A percentile compares a stretch with the other conserved stretches of the same genome.
Conservation (phyloP, 2,113 vertebrate species). For the Percopsis transmontana region DNA sequence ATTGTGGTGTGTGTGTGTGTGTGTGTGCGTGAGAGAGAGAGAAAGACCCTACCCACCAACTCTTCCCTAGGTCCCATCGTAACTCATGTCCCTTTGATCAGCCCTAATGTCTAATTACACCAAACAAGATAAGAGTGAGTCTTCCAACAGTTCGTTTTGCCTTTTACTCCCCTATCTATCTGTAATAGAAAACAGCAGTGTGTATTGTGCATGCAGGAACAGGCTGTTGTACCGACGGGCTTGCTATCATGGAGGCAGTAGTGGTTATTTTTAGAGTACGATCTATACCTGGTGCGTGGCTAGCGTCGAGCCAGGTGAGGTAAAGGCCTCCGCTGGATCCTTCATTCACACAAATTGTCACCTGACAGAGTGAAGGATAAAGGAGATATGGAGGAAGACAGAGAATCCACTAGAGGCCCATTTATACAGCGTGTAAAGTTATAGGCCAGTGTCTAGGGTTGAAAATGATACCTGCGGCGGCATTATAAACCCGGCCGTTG, state of each 20-base stretch:
- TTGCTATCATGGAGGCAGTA: slow-evolving; percentile 22
- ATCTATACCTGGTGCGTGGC: not conserved
- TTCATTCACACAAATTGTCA: slow-evolving; percentile 37
- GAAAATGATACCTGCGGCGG: not conserved
- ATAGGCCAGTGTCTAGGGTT: not conserved
- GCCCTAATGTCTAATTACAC: slow-evolving; percentile 43
- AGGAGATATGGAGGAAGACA: slow-evolving; percentile 11
- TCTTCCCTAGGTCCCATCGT: not conserved
- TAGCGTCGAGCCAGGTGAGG: slow-evolving; percentile 16
- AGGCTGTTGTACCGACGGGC: slow-evolving; percentile 28
- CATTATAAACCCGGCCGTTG: slow-evolving; percentile 9
- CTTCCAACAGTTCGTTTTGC: slow-evolving; percentile 21
- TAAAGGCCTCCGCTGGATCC: not conserved
- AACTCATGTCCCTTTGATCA: slow-evolving; percentile 39
- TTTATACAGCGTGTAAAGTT: not conserved
- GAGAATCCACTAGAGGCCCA: not conserved
- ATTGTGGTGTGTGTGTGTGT: not conserved
- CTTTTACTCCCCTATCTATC: slow-evolving; percentile 18
- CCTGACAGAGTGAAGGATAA: slow-evolving; percentile 7
- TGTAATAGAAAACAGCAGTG: slow-evolving; percentile 32
- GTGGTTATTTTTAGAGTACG: slow-evolving; percentile 17
- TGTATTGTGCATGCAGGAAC: slow-evolving; percentile 11
- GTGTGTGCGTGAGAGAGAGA: slow-evolving; percentile 10
- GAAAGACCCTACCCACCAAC: not conserved
- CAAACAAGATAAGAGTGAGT: slow-evolving; percentile 37